Evolutionary conservation across 2,113 vertebrate species (phyloP).

Genomic region (Theristicus caerulescens): DNA sequence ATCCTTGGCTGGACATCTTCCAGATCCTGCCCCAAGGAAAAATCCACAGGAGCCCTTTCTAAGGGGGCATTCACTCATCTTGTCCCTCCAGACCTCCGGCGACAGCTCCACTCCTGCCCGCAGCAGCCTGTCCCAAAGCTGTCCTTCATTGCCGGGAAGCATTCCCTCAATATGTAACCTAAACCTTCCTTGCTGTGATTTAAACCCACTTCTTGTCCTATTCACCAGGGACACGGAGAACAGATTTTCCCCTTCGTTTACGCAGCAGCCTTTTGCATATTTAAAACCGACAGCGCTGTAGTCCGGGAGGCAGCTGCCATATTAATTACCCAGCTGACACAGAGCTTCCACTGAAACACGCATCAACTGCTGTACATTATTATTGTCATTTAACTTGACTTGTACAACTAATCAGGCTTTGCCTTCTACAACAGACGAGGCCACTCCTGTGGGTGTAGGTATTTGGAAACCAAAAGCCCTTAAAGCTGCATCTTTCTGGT

Average conservation of each 20-base stretch:
- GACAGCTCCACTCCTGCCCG: not conserved
- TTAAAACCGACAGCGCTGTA: not conserved
- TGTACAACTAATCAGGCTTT: not conserved
- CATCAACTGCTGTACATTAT: not conserved
- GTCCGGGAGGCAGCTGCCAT: not conserved
- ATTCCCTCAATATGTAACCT: not conserved
- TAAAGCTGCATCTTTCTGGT: constrained; percentile 68
- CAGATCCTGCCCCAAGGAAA: not conserved
- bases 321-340: constrained; percentile 14
- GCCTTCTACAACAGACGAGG: not conserved
- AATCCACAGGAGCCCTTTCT: not conserved
- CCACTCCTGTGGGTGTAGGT: constrained; percentile 64
- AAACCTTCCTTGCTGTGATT: not conserved
- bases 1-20: not conserved
- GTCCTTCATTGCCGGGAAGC: not conserved
- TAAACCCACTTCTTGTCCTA: not conserved
- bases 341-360: constrained; percentile 12
- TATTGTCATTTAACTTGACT: not conserved
- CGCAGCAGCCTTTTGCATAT: not conserved
- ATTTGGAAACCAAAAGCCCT: constrained; percentile 65
- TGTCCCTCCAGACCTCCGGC: not conserved
- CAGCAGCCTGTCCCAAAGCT: not conserved
- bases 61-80: not conserved
- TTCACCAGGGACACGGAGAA: not conserved
- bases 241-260: not conserved